These are phyloP conservation scores for Anneissia japonica DNA, from an alignment of 35 echinoderm and acorn worm genomes.

Conservation along the genomic window DNA sequence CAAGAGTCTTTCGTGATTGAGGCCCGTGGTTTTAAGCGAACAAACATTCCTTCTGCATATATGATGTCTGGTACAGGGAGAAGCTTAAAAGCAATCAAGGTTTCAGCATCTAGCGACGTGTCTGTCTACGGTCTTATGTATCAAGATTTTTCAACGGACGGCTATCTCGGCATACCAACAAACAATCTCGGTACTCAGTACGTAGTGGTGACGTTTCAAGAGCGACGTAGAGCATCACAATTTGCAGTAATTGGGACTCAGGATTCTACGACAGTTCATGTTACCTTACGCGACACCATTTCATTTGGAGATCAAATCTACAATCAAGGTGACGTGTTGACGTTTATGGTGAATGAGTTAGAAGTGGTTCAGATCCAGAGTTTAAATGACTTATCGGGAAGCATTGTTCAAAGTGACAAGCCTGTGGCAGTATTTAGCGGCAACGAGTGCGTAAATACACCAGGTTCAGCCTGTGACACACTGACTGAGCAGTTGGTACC, in stretches of 20 bases:
- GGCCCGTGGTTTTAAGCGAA: constrained; percentile 10
- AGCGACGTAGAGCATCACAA: neutral
- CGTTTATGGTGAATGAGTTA: neutral
- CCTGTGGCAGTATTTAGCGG: constrained; percentile 54
- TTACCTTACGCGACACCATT: constrained; percentile 4
- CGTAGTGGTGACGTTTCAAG: constrained; percentile 27
- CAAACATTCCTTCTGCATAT: constrained; percentile 15
- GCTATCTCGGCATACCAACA: constrained; percentile 44
- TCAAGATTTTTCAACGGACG: constrained; percentile 45
- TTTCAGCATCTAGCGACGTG: constrained; percentile 37
- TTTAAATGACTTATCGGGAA: neutral
- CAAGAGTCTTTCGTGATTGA: constrained; percentile 10
- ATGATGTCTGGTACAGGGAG: constrained; percentile 16
- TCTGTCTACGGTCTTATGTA: constrained; percentile 56
- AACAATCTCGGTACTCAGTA: constrained; percentile 39
- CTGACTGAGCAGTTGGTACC: constrained; percentile 56
- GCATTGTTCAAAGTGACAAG: constrained; percentile 42
- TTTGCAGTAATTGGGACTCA: constrained; percentile 37
- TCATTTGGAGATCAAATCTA: constrained; percentile 29
- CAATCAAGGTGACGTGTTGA: constrained; percentile 11
- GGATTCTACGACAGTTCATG: constrained; percentile 8
- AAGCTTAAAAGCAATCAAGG: constrained; percentile 28
- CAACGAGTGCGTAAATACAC: constrained; percentile 3
- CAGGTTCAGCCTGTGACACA: constrained; percentile 32
- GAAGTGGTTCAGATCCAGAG: constrained; percentile 47